These are phyloP conservation scores for Schizotus pectinicornis DNA, from an alignment of 2,888 invertebrate genomes.

Conservation along the genomic window DNA sequence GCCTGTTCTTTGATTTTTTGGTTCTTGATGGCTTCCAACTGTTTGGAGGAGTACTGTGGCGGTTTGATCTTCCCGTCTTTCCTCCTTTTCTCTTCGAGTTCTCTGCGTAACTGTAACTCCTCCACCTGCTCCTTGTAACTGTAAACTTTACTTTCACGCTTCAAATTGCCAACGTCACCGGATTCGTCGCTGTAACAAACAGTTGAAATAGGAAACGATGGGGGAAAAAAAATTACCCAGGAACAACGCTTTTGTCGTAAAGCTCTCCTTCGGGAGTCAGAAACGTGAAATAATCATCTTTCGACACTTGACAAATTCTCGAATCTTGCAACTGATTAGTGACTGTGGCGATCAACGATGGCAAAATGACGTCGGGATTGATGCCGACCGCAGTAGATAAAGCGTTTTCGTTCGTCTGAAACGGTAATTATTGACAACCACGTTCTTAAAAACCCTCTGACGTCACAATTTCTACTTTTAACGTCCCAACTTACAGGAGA, in stretches of 20 bases:
- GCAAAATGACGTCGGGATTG: constrained; percentile 70
- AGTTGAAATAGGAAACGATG: too few species aligned
- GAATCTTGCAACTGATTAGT: constrained; percentile 68
- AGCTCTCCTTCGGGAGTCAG: constrained; percentile 88
- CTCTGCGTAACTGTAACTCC: constrained; percentile 89
- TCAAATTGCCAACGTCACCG: constrained; percentile 75
- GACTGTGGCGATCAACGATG: constrained; percentile 68
- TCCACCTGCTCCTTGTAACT: constrained; percentile 97
- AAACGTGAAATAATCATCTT: constrained; percentile 81
- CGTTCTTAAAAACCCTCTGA: neutral
- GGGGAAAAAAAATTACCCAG: constrained; percentile 60
- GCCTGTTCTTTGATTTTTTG: constrained; percentile 85
- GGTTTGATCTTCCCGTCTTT: constrained; percentile 80
- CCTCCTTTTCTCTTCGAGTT: constrained; percentile 87
- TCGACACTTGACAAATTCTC: constrained; percentile 73
- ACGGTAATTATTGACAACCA: constrained; percentile 9
- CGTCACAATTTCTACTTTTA: constrained; percentile 4
- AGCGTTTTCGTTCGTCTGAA: constrained; percentile 71
- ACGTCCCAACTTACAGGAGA: constrained; percentile 42
- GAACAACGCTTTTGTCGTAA: constrained; percentile 85
- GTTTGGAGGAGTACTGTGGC: constrained; percentile 81
- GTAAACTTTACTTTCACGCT: constrained; percentile 95
- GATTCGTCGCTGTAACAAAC: constrained; percentile 56
- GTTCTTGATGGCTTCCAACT: constrained; percentile 87
- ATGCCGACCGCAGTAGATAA: constrained; percentile 71